Evolutionary conservation across 2,888 invertebrate genomes (phyloP).

Genomic region (Eupithecia abbreviata): DNA sequence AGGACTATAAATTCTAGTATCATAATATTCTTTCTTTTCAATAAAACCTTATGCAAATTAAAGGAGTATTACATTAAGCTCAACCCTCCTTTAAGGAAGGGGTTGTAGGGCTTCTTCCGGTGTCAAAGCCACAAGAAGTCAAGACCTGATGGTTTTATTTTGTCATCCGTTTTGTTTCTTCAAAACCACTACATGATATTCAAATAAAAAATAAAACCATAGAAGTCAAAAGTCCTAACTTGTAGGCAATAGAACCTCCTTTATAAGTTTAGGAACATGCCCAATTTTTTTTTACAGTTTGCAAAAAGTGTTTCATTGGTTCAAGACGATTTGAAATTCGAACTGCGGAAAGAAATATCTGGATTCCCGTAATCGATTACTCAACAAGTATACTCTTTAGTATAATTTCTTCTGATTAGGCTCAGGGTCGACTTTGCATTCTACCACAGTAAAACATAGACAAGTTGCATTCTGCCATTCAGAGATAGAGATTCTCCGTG

Average conservation of each 20-base stretch:
- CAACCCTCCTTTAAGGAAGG: slow-evolving; percentile 15
- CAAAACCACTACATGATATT: neutral
- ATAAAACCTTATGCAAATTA: neutral
- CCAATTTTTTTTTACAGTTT: neutral
- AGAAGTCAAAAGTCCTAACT: neutral
- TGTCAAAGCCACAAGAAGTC: slow-evolving; percentile 31
- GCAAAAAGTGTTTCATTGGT: neutral
- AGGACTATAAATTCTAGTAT: neutral
- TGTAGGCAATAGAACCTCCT: neutral
- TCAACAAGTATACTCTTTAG: slow-evolving; percentile 5
- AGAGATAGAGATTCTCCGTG: slow-evolving; percentile 17
- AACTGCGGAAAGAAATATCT: neutral
- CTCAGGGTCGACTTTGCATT: slow-evolving; percentile 19
- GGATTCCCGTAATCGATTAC: neutral
- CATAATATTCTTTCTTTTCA: neutral
- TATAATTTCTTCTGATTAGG: slow-evolving; percentile 13
- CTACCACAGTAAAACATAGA: slow-evolving; percentile 24
- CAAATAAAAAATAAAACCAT: neutral
- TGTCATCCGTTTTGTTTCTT: slow-evolving; percentile 23
- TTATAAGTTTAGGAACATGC: neutral
- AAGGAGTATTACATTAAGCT: neutral
- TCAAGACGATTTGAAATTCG: neutral
- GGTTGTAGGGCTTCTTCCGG: slow-evolving; percentile 33
- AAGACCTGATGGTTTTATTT: slow-evolving; percentile 15
- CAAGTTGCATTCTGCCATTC: slow-evolving; percentile 25